Percentiles rank a stretch among this genome's conserved stretches.
Conservation (phyloP, 1,140 invertebrate genomes). For the Alviniconcha marisindica region DNA sequence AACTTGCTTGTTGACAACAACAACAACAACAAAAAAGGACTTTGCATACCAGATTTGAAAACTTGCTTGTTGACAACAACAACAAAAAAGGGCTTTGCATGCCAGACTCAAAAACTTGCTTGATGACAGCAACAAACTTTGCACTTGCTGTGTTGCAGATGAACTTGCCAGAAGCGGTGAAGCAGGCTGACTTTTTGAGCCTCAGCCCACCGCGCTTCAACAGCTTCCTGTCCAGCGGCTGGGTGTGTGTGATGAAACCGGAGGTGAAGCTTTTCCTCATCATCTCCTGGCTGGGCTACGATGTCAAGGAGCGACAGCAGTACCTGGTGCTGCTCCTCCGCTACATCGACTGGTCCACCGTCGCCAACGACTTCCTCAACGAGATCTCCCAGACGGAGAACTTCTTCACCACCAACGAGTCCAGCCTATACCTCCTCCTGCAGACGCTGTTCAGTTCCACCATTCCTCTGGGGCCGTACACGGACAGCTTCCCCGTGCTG, state of each 20-base stretch:
- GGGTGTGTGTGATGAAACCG: slow-evolving; percentile 62
- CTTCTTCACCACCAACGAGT: slow-evolving; percentile 70
- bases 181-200: slow-evolving; percentile 77
- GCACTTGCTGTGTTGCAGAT: slow-evolving; percentile 66
- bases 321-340: slow-evolving; percentile 61
- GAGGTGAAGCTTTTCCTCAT: slow-evolving; percentile 70
- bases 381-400: slow-evolving; percentile 71
- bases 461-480: slow-evolving; percentile 78
- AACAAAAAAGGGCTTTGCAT: no score
- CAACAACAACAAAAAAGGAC: no score
- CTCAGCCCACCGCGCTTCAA: slow-evolving; percentile 70
- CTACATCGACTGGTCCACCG: slow-evolving; percentile 67
- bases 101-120: no score
- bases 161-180: slow-evolving; percentile 77
- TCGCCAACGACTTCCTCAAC: slow-evolving; percentile 66
- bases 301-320: slow-evolving; percentile 63
- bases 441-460: slow-evolving; percentile 80
- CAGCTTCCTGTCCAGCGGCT: slow-evolving; percentile 66
- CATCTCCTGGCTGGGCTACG: slow-evolving; percentile 67
- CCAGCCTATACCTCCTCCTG: slow-evolving; percentile 78
- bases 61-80: no score
- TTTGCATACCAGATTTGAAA: no score
- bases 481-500: slow-evolving; percentile 77
- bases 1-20: no score
- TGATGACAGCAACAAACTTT: no score